Conservation (phyloP, 2,113 vertebrate genomes). For the Lathamus discolor region DNA sequence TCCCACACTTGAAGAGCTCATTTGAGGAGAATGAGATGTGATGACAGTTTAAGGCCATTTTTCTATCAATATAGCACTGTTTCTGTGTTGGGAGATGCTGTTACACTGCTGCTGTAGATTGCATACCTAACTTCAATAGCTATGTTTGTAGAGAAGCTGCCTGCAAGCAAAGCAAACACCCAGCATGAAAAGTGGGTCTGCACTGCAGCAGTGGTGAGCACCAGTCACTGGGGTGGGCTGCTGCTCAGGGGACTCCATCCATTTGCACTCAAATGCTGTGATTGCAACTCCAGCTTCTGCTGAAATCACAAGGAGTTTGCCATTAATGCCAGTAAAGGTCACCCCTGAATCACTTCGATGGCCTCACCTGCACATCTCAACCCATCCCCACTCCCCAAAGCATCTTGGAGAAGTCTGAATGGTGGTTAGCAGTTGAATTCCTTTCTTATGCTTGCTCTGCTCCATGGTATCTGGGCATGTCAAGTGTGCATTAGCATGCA, state of each 20-base stretch:
- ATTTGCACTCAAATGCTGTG: neutral
- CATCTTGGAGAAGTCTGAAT: neutral
- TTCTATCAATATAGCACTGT: neutral
- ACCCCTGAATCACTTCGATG: neutral
- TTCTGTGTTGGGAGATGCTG: neutral
- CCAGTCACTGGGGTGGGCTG: neutral
- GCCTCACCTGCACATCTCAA: neutral
- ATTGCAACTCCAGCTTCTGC: neutral
- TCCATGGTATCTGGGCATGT: neutral
- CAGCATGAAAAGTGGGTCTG: neutral
- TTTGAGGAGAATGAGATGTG: conserved; percentile 2
- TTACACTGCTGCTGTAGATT: neutral
- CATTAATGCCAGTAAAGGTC: neutral
- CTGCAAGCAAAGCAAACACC: neutral
- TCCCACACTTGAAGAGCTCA: neutral
- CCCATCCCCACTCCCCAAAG: neutral
- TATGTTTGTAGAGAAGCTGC: neutral
- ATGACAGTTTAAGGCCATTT: neutral
- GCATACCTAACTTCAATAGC: neutral
- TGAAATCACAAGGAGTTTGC: neutral
- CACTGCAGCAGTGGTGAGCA: neutral
- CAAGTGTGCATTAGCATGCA: neutral
- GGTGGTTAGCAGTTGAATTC: neutral
- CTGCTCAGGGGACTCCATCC: neutral
- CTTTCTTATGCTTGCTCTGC: neutral